phyloP scores from a whole-genome alignment of 2,797 vertebrate species.

The Champsocephalus esox region DNA sequence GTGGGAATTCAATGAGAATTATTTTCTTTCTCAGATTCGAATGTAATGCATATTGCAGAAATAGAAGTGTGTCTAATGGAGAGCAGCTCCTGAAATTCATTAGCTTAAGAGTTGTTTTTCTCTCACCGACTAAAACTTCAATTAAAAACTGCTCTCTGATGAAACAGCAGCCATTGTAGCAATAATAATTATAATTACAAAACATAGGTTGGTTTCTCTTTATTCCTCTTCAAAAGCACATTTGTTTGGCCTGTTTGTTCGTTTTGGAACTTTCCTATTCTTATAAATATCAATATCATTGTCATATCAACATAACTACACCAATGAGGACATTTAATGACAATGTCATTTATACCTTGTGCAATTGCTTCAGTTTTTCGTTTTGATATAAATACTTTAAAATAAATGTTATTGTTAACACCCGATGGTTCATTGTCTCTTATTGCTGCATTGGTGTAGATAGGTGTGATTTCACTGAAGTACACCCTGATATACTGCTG shows the following conservation, averaged over 20 bases:
- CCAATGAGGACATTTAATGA: slow-evolving; percentile 9
- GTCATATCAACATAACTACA: slow-evolving; percentile 1
- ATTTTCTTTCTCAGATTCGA: slow-evolving; percentile 59
- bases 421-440: background rate
- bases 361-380: background rate
- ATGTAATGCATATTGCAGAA: slow-evolving; percentile 51
- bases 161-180: slow-evolving; percentile 28
- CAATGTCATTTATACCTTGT: slow-evolving; percentile 8
- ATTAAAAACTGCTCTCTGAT: slow-evolving; percentile 54
- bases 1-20: slow-evolving; percentile 57
- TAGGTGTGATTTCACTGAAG: background rate
- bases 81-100: slow-evolving; percentile 45
- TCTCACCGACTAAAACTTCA: slow-evolving; percentile 40
- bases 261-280: slow-evolving; percentile 19
- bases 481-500: background rate
- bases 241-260: slow-evolving; percentile 21
- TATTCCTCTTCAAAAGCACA: slow-evolving; percentile 18
- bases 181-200: slow-evolving; percentile 55
- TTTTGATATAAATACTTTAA: background rate
- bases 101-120: slow-evolving; percentile 50
- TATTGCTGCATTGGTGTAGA: background rate
- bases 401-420: background rate
- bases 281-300: background rate
- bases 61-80: slow-evolving; percentile 53
- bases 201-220: slow-evolving; percentile 35